A percentile compares a stretch with the other conserved stretches of the same genome.
phyloP scores from a whole-genome alignment of 2,113 vertebrate species.

The Clarias batrachus region DNA sequence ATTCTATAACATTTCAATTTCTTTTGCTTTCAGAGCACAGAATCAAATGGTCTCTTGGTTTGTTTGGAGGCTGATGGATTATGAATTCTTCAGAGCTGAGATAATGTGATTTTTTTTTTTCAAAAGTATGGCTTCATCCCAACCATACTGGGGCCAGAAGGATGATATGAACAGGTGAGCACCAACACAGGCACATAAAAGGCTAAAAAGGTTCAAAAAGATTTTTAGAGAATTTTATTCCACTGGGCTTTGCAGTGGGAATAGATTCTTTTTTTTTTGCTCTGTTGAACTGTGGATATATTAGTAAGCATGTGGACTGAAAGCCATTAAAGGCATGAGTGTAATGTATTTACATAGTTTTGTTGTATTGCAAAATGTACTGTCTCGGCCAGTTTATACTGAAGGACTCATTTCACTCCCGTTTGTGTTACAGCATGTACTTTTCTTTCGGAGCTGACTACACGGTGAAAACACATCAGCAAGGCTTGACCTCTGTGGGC shows the following conservation, averaged over 20 bases:
- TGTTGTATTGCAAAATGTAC: not conserved
- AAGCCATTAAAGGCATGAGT: not conserved
- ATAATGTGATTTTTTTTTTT: slow-evolving; percentile 57
- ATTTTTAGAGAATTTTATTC: not conserved
- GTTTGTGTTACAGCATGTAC: slow-evolving; percentile 72
- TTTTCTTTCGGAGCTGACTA: slow-evolving; percentile 76
- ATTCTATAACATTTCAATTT: not conserved
- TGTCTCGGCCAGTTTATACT: not conserved
- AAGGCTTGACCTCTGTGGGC: slow-evolving; percentile 52
- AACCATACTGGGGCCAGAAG: slow-evolving; percentile 79
- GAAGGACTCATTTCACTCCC: slow-evolving; percentile 20
- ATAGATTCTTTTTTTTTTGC: not conserved
- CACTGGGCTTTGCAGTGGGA: not conserved
- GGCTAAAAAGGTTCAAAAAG: not conserved
- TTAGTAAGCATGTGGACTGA: not conserved
- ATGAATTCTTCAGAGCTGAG: slow-evolving; percentile 75
- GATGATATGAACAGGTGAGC: slow-evolving; percentile 80
- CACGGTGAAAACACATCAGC: slow-evolving; percentile 72
- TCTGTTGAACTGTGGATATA: not conserved
- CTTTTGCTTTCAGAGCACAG: slow-evolving; percentile 40
- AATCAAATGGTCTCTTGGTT: slow-evolving; percentile 49
- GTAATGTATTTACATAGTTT: not conserved
- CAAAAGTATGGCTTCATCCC: slow-evolving; percentile 73
- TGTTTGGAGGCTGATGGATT: slow-evolving; percentile 40
- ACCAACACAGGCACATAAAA: not conserved